Base-by-base conservation (phyloP, 1,140 invertebrate genomes). In the Portunus trituberculatus region DNA sequence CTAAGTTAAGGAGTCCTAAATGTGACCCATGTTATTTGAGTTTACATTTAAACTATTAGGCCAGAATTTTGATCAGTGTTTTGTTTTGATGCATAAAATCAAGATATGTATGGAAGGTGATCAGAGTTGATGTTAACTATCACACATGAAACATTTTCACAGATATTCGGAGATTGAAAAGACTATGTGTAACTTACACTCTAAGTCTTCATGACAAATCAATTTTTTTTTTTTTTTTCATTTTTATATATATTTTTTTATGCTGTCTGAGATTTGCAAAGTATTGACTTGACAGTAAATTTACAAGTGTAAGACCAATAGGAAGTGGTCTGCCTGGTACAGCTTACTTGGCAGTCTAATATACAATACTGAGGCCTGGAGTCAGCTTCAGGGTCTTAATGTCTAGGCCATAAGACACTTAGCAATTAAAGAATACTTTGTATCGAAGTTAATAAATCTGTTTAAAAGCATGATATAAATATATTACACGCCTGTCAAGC, bases 401-500 rank as follows among this genome's bases (percentile, higher is more conserved):
- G 46, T 95, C 46, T 88, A 76, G 31, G 46, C 88, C 84, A 76
- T 95, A 95, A 95, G 94, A 95, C 94, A 92, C 94, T 95, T 88
- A 95, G 94, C 94, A 31, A 89, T 94, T 88, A 95, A 93, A 92
- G 32, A 91, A 92, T 95, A 92, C 52, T 31, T 88, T 88, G 39
- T 92, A 95, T 76, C 32, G 94, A 91, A 91, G 88, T 91, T 82
- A 89, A 87, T 92, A 93, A 92, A 95, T 92, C 48, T 91, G 28
- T 91, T 95, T 52, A 95, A 92, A 95, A 88, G 31, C 59, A 88
- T 25, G 92, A 95, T 92, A 92, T 95, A 92, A 95, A 95, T 95
- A 95, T 94, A 89, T 92, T 95, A 95, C 83, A 88, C 76, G 84
- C 94, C 94, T 95, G 91, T 92, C 46, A 95, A 92, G 94, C 94